Percentiles rank a stretch among this genome's conserved stretches.
Conservation (phyloP, 64 coral and sea anemone genomes). For the Hydrozoanthus tunicans region DNA sequence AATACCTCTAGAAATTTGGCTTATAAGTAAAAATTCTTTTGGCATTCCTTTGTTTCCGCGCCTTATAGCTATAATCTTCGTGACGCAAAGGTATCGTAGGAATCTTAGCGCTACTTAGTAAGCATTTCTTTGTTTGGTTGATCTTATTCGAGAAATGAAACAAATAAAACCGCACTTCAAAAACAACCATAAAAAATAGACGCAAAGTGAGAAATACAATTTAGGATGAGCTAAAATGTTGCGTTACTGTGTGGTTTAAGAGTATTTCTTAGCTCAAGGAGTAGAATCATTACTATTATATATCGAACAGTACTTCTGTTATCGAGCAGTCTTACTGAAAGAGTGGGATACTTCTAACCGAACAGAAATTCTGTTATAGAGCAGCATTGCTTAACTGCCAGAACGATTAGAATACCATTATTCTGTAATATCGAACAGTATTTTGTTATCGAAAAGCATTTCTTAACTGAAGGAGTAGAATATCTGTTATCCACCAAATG, state of each 20-base stretch:
- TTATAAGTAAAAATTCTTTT: too few species aligned
- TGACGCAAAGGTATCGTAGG: too few species aligned
- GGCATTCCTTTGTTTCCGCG: too few species aligned
- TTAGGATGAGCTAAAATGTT: constrained; percentile 3
- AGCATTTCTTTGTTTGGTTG: too few species aligned
- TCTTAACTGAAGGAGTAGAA: not conserved
- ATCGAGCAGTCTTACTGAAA: not conserved
- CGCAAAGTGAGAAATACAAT: not conserved
- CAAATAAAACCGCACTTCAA: constrained; percentile 10
- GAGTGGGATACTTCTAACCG: not conserved
- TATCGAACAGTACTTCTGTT: not conserved
- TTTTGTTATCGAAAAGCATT: constrained; percentile 6
- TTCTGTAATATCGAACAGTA: not conserved
- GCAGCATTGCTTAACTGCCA: not conserved
- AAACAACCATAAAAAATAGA: not conserved
- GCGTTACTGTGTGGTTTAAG: not conserved
- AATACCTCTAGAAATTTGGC: too few species aligned
- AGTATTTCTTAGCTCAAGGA: constrained; percentile 5
- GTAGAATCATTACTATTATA: constrained; percentile 11
- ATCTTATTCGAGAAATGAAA: not conserved
- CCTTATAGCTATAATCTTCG: too few species aligned
- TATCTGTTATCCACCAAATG: constrained; percentile 10
- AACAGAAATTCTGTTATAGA: constrained; percentile 6
- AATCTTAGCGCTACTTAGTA: too few species aligned
- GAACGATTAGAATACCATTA: not conserved